A percentile compares a stretch with the other conserved stretches of the same genome.
phyloP scores from a whole-genome alignment of 1,140 invertebrate genomes.

The Bicyclus anynana region DNA sequence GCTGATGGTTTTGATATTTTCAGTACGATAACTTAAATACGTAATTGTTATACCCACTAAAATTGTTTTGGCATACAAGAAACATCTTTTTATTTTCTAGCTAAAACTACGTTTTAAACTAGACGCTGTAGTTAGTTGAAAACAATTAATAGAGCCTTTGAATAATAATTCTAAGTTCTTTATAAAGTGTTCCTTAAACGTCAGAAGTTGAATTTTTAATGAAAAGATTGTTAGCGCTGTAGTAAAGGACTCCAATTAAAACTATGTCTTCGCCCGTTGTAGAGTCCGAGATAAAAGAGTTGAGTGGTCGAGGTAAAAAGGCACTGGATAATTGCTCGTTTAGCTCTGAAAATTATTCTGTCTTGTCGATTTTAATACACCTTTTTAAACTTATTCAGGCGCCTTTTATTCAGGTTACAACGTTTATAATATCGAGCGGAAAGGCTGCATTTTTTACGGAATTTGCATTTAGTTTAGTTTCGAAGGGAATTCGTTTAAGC shows the following conservation, averaged over 20 bases:
- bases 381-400: conserved; percentile 2
- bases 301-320: conserved; percentile 21
- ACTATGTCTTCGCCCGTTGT: conserved; percentile 50
- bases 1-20: too few relatives aligned
- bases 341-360: conserved; percentile 5
- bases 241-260: conserved; percentile 61
- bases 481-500: not conserved
- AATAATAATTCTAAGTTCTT: not conserved
- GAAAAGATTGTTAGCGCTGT: conserved; percentile 50
- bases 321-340: conserved; percentile 21
- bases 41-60: too few relatives aligned
- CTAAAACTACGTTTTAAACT: too few relatives aligned
- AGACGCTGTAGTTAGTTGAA: too few relatives aligned
- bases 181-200: conserved; percentile 38
- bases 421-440: not conserved
- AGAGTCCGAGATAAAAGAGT: conserved; percentile 40
- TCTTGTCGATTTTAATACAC: conserved; percentile 5
- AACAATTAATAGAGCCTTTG: not conserved
- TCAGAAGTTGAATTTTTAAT: conserved; percentile 60
- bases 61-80: too few relatives aligned
- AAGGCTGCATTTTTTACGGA: not conserved
- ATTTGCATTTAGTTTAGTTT: not conserved
- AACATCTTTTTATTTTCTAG: too few relatives aligned
- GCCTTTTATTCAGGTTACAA: not conserved
- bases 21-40: too few relatives aligned